These are phyloP conservation scores for Lissonota sp. DNA, from an alignment of 2,888 invertebrate genomes.

Conservation along the genomic window DNA sequence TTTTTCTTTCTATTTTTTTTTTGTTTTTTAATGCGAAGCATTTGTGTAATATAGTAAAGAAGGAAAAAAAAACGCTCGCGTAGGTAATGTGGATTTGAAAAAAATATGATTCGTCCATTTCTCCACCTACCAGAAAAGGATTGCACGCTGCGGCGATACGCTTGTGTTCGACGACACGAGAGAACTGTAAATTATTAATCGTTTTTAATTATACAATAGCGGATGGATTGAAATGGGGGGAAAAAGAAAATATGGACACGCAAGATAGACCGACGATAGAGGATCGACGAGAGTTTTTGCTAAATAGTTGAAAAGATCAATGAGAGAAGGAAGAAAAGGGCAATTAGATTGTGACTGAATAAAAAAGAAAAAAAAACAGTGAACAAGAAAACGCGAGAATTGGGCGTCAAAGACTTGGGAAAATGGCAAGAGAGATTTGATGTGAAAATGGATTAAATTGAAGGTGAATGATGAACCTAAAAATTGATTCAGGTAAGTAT, in stretches of 20 bases:
- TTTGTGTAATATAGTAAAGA: conserved; percentile 74
- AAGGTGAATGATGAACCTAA: too few relatives aligned
- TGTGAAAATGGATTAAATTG: too few relatives aligned
- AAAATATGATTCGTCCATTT: conserved; percentile 53
- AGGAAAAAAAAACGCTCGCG: conserved; percentile 30
- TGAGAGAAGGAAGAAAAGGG: conserved; percentile 3
- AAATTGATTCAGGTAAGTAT: conserved; percentile 76
- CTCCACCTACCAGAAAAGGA: conserved; percentile 74
- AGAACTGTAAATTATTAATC: conserved; percentile 80
- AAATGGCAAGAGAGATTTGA: too few relatives aligned
- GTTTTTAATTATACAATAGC: conserved; percentile 78
- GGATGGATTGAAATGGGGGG: conserved; percentile 66
- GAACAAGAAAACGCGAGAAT: not conserved
- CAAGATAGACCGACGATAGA: not conserved
- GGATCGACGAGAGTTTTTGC: too few relatives aligned
- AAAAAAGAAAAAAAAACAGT: conserved; percentile 29
- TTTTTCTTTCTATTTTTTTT: not conserved
- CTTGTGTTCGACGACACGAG: conserved; percentile 74
- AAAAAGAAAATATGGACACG: conserved; percentile 20
- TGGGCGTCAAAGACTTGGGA: conserved; percentile 19
- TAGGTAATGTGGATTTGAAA: conserved; percentile 2
- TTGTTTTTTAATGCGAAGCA: conserved; percentile 71
- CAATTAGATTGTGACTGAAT: not conserved
- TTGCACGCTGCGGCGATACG: conserved; percentile 35
- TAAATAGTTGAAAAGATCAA: not conserved